These are phyloP conservation scores for Tortrix viridana DNA, from an alignment of 2,888 invertebrate genomes.

Conservation along the genomic window DNA sequence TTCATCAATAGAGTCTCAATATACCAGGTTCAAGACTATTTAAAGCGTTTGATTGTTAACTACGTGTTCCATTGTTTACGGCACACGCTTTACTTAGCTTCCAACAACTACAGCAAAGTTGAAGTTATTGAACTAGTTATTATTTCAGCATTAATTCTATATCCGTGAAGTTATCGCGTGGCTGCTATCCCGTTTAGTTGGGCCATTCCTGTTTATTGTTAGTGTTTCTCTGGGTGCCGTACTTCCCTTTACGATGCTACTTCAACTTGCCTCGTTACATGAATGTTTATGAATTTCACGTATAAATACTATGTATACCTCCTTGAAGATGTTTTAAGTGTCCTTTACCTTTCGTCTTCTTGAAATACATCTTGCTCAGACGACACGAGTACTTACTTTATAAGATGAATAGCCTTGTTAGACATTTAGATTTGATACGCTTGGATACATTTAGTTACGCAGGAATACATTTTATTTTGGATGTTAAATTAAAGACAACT, in stretches of 20 bases:
- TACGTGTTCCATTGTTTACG: too few relatives aligned
- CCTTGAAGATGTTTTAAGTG: not conserved
- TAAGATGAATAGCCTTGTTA: too few relatives aligned
- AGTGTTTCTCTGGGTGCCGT: constrained; percentile 9
- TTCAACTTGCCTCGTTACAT: constrained; percentile 15
- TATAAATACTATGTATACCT: not conserved
- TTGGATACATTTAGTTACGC: too few relatives aligned
- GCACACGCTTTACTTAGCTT: too few relatives aligned
- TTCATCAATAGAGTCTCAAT: too few relatives aligned
- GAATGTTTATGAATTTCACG: constrained; percentile 12
- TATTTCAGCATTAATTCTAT: constrained; percentile 16
- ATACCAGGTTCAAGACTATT: too few relatives aligned
- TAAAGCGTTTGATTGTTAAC: too few relatives aligned
- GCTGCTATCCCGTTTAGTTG: constrained; percentile 8
- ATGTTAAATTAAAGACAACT: too few relatives aligned
- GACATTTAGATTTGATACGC: not conserved
- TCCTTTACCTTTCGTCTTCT: not conserved
- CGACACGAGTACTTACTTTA: too few relatives aligned
- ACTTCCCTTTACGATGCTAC: constrained; percentile 17
- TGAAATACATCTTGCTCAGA: too few relatives aligned
- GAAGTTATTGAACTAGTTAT: constrained; percentile 2
- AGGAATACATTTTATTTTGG: too few relatives aligned
- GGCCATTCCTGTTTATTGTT: constrained; percentile 17
- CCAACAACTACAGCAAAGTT: not conserved
- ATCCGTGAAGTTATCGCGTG: constrained; percentile 10